Evolutionary conservation across 1,140 invertebrate species (phyloP), one percentile per base, ranked within the genome.

Genomic region (Drosophila prosaltans): DNA sequence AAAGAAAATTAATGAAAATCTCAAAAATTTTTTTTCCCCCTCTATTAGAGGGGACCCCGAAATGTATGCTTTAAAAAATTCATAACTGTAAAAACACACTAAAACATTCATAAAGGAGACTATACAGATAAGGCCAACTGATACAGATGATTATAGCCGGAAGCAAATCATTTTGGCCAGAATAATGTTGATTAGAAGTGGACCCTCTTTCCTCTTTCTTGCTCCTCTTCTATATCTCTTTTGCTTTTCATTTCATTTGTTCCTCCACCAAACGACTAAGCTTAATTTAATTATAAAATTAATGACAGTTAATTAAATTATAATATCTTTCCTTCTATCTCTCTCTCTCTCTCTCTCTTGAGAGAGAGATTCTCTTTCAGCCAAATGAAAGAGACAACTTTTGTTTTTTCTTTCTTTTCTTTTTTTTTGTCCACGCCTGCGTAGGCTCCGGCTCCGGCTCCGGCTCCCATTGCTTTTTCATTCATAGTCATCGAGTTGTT

Each of bases 271-370:
- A 30, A 30, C 61, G 21, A 24, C n/a, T 36, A 4, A n/a, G 63
- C 16, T 72, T 82, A 79, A 82, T 82, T 75, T 9, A 67, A 82
- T 82, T 76, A 82, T 24, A 72, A 66, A 76, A 69, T 72, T 62
- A 61, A 82, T 67, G 45, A 10, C 55, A 66, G 40, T 67, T 82
- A 79, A 82, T 82, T 78, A 60, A 79, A 82, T 82, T 82, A 82
- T 63, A 43, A 60, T 41, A 58, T 58, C 55, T 58, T 36, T 58
- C 10, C 39, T 41, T 67, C 58, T 69, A 74, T 78, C 54, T 71
- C 54, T 7, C 28, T 30, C 28, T 30, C 28, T 30, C 3, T 78
- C 54, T 71, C 54, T 7, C 28, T 30, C 28, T 30, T 16, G 16
- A 16, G 16, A 16, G 16, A 16, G 16, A 16, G 40, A 24, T 40